Evolutionary conservation across 2,888 invertebrate genomes (phyloP).

Genomic region (Cryptocephalus moraei): DNA sequence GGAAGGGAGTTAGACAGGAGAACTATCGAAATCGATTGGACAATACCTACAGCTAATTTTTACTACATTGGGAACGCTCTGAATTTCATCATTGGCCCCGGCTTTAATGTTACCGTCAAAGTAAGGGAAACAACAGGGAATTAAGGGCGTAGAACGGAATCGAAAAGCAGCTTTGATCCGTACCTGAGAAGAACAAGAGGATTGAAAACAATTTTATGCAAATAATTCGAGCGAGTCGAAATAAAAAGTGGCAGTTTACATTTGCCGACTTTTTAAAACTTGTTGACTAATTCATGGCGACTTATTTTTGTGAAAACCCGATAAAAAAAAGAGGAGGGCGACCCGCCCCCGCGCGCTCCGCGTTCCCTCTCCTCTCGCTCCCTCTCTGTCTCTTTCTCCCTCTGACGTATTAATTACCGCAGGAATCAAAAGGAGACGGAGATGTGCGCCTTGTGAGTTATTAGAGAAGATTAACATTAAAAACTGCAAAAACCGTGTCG

Average conservation of each 20-base stretch:
- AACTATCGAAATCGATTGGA: no score
- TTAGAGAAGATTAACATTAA: conserved; percentile 34
- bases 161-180: conserved; percentile 10
- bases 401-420: conserved; percentile 19
- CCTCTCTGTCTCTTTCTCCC: conserved; percentile 6
- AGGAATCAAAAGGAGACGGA: conserved; percentile 13
- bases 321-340: conserved; percentile 2
- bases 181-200: conserved; percentile 20
- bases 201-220: conserved; percentile 33
- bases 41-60: no score
- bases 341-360: neutral
- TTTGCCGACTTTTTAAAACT: conserved; percentile 34
- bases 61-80: no score
- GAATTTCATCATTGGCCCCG: no score
- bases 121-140: no score
- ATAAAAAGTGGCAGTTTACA: conserved; percentile 37
- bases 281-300: conserved; percentile 36
- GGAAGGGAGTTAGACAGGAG: no score
- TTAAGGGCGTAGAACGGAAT: neutral
- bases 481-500: conserved; percentile 31
- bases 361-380: neutral
- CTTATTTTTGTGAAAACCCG: conserved; percentile 24
- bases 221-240: conserved; percentile 32
- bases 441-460: conserved; percentile 20
- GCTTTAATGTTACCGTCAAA: no score